Percentiles rank a stretch among this genome's conserved stretches.
phyloP scores from a whole-genome alignment of 2,888 invertebrate species.

The Leptopterna dolabrata region DNA sequence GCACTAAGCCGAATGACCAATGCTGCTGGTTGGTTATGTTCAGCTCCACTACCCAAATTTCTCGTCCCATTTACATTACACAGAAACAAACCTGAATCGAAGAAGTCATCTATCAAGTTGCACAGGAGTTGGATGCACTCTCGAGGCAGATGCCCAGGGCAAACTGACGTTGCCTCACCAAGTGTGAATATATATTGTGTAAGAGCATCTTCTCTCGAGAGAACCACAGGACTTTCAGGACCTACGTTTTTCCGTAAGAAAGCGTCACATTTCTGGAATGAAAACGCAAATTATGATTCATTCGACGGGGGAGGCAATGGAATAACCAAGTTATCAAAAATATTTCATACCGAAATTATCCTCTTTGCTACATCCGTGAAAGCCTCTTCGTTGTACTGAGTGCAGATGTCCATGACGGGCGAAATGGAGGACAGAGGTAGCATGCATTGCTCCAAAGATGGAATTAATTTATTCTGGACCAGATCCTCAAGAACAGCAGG shows the following conservation, averaged over 20 bases:
- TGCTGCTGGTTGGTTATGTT: too few relatives aligned
- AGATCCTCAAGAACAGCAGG: constrained; percentile 23
- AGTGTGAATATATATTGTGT: constrained; percentile 58
- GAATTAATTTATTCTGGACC: constrained; percentile 20
- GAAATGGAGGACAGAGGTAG: constrained; percentile 31
- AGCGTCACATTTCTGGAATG: constrained; percentile 49
- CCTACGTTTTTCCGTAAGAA: constrained; percentile 44
- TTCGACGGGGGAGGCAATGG: too few relatives aligned
- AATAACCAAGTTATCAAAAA: not conserved
- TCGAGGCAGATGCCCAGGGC: constrained; percentile 18
- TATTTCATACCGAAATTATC: not conserved
- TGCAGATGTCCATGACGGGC: constrained; percentile 26
- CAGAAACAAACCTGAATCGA: not conserved
- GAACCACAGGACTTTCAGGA: constrained; percentile 3
- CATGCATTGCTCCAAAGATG: not conserved
- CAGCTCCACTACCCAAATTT: too few relatives aligned
- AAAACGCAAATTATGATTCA: not conserved
- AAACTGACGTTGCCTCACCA: constrained; percentile 56
- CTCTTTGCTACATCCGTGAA: constrained; percentile 1
- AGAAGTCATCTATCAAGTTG: constrained; percentile 46
- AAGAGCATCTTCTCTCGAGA: constrained; percentile 28
- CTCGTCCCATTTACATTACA: too few relatives aligned
- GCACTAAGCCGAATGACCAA: too few relatives aligned
- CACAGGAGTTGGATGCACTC: constrained; percentile 40
- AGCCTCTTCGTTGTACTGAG: constrained; percentile 9